These are phyloP conservation scores for Paelopatides confundens DNA, from an alignment of 53 echinoderm and acorn worm genomes.

Conservation along the genomic window DNA sequence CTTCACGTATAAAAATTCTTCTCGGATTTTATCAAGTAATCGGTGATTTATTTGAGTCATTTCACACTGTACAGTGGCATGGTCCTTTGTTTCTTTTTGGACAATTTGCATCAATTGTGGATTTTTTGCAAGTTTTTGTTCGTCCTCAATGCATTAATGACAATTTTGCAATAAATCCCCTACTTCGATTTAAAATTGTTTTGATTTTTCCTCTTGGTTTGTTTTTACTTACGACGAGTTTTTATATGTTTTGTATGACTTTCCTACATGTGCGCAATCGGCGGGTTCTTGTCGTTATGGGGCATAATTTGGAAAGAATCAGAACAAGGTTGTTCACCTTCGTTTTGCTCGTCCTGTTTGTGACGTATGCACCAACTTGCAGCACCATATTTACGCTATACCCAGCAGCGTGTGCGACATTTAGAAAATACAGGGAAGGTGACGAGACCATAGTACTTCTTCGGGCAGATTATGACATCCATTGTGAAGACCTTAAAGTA, in stretches of 20 bases:
- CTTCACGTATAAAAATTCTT: not conserved
- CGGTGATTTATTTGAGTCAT: not conserved
- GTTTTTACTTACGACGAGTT: not conserved
- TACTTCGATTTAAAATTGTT: not conserved
- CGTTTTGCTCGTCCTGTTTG: not conserved
- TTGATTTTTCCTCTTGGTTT: not conserved
- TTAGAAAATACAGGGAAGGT: not conserved
- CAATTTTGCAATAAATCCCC: not conserved
- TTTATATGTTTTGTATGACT: not conserved
- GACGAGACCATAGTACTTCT: not conserved
- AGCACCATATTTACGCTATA: not conserved
- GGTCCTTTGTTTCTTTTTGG: not conserved
- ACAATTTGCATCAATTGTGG: not conserved
- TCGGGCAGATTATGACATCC: not conserved
- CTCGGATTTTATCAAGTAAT: constrained; percentile 4
- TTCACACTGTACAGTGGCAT: not conserved
- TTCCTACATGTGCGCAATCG: not conserved
- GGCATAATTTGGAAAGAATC: not conserved
- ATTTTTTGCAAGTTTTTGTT: not conserved
- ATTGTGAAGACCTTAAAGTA: not conserved
- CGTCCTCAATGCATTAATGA: not conserved
- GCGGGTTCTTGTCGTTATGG: too few species aligned
- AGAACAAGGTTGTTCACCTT: not conserved
- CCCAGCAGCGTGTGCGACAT: not conserved
- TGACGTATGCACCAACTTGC: constrained; percentile 23